phyloP scores from a whole-genome alignment of 35 echinoderm and acorn worm genomes.

The Anneissia japonica region DNA sequence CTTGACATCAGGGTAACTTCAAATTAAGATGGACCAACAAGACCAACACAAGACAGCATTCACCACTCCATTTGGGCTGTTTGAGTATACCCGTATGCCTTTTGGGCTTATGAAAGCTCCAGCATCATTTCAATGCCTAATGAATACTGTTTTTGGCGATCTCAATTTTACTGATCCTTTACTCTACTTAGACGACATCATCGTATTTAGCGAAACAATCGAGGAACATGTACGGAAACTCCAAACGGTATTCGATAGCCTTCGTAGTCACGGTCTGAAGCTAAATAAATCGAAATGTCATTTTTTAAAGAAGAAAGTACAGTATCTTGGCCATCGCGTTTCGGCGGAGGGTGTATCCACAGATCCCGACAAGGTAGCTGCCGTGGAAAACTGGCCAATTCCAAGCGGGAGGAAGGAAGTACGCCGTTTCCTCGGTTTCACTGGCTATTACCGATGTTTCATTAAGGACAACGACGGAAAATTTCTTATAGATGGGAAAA shows the following conservation, averaged over 20 bases:
- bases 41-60: constrained; percentile 36
- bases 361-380: not conserved
- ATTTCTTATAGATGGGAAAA: too few species aligned
- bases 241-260: not conserved
- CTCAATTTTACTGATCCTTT: not conserved
- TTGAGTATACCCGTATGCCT: constrained; percentile 39
- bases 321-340: constrained; percentile 7
- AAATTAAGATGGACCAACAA: constrained; percentile 13
- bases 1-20: constrained; percentile 32
- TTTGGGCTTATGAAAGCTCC: constrained; percentile 19
- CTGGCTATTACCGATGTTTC: too few species aligned
- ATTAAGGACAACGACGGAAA: too few species aligned
- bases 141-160: not conserved
- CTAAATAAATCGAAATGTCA: constrained; percentile 5
- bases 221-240: constrained; percentile 1
- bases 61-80: constrained; percentile 37
- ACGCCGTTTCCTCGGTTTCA: too few species aligned
- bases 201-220: constrained; percentile 1
- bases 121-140: constrained; percentile 5
- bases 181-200: constrained; percentile 10
- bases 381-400: not conserved
- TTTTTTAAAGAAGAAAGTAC: not conserved
- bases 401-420: too few species aligned
- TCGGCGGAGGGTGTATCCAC: not conserved
- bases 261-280: not conserved